Percentiles rank a stretch among this genome's conserved stretches.
These are phyloP conservation scores for Hemicrepidius hirtus DNA, from an alignment of 2,888 invertebrate genomes.

Conservation along the genomic window DNA sequence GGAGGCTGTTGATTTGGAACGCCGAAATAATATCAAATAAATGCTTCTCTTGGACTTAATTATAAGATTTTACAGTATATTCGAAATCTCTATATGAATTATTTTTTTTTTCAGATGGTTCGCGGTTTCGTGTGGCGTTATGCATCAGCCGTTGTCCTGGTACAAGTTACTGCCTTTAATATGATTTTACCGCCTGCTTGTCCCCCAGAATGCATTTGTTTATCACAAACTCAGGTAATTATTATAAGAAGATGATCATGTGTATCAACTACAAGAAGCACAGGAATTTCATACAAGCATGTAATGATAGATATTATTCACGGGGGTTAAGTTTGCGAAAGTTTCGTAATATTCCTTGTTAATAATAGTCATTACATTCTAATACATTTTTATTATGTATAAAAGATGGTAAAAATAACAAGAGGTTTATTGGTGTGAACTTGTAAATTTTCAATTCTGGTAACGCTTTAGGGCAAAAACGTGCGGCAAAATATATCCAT, in stretches of 20 bases:
- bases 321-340: too few species aligned
- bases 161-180: constrained; percentile 67
- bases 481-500: constrained; percentile 49
- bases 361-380: too few species aligned
- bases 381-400: too few species aligned
- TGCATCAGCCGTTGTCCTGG: constrained; percentile 64
- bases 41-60: neutral
- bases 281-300: too few species aligned
- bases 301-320: too few species aligned
- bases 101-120: constrained; percentile 67
- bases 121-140: constrained; percentile 65
- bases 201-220: constrained; percentile 88
- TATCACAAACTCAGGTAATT: constrained; percentile 88
- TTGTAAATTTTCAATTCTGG: constrained; percentile 32
- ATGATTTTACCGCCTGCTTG: constrained; percentile 77
- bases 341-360: too few species aligned
- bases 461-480: constrained; percentile 42
- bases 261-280: too few species aligned
- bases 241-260: too few species aligned
- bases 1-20: neutral
- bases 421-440: neutral
- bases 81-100: neutral
- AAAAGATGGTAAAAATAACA: neutral
- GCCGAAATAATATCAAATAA: constrained; percentile 2
- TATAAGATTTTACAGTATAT: too few species aligned